phyloP scores from a whole-genome alignment of 2,888 invertebrate species.

The Dorcus hopei region DNA sequence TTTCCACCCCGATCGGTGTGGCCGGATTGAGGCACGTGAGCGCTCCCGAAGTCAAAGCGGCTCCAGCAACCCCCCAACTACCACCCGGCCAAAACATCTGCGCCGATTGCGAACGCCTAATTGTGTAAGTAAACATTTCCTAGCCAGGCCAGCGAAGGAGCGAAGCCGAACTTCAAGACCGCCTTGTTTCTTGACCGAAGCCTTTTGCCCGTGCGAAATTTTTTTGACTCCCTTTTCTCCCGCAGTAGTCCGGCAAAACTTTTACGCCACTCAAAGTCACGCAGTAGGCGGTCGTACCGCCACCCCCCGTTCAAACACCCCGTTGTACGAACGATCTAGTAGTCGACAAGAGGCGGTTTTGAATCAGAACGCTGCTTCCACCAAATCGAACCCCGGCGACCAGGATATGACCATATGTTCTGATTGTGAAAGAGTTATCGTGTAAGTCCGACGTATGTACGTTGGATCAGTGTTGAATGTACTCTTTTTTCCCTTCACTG shows the following conservation, averaged over 20 bases:
- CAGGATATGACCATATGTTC: slow-evolving; percentile 68
- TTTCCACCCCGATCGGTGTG: slow-evolving; percentile 51
- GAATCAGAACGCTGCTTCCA: slow-evolving; percentile 29
- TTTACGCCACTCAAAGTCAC: slow-evolving; percentile 76
- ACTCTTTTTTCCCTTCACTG: background rate
- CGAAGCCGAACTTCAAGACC: background rate
- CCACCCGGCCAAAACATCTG: slow-evolving; percentile 91
- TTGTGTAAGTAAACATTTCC: slow-evolving; percentile 77
- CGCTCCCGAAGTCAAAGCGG: slow-evolving; percentile 64
- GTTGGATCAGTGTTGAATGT: slow-evolving; percentile 28
- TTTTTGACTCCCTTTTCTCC: background rate
- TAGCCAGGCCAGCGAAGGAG: background rate
- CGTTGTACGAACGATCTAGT: slow-evolving; percentile 45
- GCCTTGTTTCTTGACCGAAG: too few relatives aligned
- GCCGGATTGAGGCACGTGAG: slow-evolving; percentile 68
- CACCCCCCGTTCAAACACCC: slow-evolving; percentile 58
- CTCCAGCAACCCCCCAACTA: slow-evolving; percentile 68
- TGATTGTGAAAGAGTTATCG: slow-evolving; percentile 82
- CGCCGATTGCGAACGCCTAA: slow-evolving; percentile 94
- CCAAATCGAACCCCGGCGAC: slow-evolving; percentile 44
- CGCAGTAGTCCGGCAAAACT: slow-evolving; percentile 52
- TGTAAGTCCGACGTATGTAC: slow-evolving; percentile 64
- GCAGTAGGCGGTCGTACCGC: slow-evolving; percentile 65
- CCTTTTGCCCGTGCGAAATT: too few relatives aligned
- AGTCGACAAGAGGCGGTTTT: slow-evolving; percentile 31